Conservation (phyloP, 2,888 invertebrate species). For the Hipparchia semele region DNA sequence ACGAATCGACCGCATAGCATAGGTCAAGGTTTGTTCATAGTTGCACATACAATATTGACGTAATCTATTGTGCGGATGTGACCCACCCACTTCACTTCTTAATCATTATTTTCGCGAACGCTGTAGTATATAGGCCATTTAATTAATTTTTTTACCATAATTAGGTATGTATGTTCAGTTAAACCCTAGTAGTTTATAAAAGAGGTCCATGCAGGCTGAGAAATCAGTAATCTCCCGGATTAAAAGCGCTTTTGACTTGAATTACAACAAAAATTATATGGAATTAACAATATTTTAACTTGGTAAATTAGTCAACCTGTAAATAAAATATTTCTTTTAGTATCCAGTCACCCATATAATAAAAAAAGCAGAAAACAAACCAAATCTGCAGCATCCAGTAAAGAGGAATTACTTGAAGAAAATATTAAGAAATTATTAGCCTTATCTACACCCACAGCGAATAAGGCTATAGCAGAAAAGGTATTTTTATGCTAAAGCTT, state of each 20-base stretch:
- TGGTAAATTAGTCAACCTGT: neutral
- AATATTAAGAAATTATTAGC: conserved; percentile 76
- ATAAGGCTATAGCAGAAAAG: conserved; percentile 68
- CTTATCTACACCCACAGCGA: conserved; percentile 67
- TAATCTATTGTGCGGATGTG: conserved; percentile 3
- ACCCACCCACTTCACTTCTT: neutral
- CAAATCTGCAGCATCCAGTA: conserved; percentile 45
- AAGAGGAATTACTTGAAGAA: conserved; percentile 61
- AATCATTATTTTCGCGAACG: neutral
- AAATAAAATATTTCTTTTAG: conserved; percentile 27
- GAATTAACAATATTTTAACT: neutral
- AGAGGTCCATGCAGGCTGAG: too few relatives aligned
- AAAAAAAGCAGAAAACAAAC: conserved; percentile 49
- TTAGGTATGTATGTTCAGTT: too few relatives aligned
- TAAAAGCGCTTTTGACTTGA: too few relatives aligned
- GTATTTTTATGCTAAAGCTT: conserved; percentile 48
- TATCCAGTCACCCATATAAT: conserved; percentile 46
- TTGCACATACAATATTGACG: neutral
- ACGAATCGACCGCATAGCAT: conserved; percentile 44
- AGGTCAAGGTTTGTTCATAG: conserved; percentile 63
- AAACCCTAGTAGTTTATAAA: too few relatives aligned
- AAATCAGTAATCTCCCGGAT: too few relatives aligned
- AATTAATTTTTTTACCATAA: too few relatives aligned
- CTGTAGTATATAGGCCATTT: too few relatives aligned
- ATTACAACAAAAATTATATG: too few relatives aligned